Conservation (phyloP, 1,140 invertebrate species). For the Papilio dardanus region DNA sequence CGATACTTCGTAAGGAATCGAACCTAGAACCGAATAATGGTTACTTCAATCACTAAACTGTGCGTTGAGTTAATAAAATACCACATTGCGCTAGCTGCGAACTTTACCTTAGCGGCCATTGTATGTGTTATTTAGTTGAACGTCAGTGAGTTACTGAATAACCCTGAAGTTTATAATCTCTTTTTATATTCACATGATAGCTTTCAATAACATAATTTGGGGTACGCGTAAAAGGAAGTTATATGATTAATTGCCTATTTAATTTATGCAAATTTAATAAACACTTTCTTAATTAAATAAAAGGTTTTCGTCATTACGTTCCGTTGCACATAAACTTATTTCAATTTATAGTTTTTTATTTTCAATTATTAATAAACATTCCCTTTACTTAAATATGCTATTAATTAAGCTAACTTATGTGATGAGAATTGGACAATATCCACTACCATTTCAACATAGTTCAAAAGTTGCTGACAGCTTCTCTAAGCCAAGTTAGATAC, state of each 20-base stretch:
- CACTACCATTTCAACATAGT: too few relatives aligned
- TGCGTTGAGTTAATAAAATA: background rate
- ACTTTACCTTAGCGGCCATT: constrained; percentile 68
- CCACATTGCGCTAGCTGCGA: background rate
- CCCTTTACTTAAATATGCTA: too few relatives aligned
- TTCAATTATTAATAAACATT: too few relatives aligned
- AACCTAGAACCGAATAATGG: background rate
- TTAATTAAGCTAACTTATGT: too few relatives aligned
- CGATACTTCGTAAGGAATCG: too few relatives aligned
- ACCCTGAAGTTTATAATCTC: constrained; percentile 38
- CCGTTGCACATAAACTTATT: too few relatives aligned
- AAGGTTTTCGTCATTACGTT: background rate
- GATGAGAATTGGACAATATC: too few relatives aligned
- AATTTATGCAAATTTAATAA: background rate
- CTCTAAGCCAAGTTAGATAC: too few relatives aligned
- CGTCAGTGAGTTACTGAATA: constrained; percentile 40
- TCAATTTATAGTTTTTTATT: too few relatives aligned
- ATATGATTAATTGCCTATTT: constrained; percentile 25
- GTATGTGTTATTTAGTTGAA: constrained; percentile 54
- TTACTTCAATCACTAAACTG: constrained; percentile 30
- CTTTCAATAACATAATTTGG: constrained; percentile 29
- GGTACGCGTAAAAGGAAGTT: constrained; percentile 27
- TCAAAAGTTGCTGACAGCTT: too few relatives aligned
- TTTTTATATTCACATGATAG: constrained; percentile 33
- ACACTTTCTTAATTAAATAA: background rate